Conservation (phyloP, 2,113 vertebrate genomes). For the Paedocypris sp. region DNA sequence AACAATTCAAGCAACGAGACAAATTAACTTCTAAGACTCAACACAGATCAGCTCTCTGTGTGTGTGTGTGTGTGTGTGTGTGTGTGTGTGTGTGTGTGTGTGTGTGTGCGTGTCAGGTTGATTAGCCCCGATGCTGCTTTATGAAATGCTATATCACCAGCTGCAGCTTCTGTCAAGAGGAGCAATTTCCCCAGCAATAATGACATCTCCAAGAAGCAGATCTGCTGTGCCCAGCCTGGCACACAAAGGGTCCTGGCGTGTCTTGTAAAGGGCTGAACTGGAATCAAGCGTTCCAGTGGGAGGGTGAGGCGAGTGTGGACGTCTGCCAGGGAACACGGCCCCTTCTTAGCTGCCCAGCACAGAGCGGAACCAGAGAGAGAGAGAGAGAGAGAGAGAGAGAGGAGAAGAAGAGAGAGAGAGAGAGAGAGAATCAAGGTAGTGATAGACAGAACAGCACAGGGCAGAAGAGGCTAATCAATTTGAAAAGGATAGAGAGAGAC, state of each 20-base stretch:
- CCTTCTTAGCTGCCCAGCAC: conserved; percentile 52
- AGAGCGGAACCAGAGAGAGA: conserved; percentile 50
- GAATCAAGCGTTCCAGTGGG: conserved; percentile 45
- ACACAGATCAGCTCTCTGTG: too few relatives aligned
- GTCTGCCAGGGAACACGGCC: conserved; percentile 53
- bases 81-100: too few relatives aligned
- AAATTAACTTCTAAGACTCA: too few relatives aligned
- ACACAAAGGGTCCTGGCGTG: conserved; percentile 52
- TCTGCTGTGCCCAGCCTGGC: conserved; percentile 42
- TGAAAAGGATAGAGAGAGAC: conserved; percentile 9
- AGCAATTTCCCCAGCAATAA: conserved; percentile 49
- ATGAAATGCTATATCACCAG: conserved; percentile 33
- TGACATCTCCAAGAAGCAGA: conserved; percentile 50
- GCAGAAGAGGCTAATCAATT: conserved; percentile 53
- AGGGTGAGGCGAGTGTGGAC: conserved; percentile 47
- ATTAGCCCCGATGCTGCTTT: conserved; percentile 23
- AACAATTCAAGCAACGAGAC: too few relatives aligned
- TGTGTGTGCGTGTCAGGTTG: conserved; percentile 15
- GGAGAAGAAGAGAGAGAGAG: conserved; percentile 31
- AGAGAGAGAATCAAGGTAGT: conserved; percentile 26
- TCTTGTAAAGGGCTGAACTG: conserved; percentile 43
- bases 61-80: too few relatives aligned
- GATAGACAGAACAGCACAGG: conserved; percentile 37
- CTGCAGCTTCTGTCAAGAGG: conserved; percentile 43
- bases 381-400: conserved; percentile 25